Percentiles rank a stretch among this genome's conserved stretches.
phyloP scores from a whole-genome alignment of 2,113 vertebrate genomes.

The Pycnonotus jocosus region DNA sequence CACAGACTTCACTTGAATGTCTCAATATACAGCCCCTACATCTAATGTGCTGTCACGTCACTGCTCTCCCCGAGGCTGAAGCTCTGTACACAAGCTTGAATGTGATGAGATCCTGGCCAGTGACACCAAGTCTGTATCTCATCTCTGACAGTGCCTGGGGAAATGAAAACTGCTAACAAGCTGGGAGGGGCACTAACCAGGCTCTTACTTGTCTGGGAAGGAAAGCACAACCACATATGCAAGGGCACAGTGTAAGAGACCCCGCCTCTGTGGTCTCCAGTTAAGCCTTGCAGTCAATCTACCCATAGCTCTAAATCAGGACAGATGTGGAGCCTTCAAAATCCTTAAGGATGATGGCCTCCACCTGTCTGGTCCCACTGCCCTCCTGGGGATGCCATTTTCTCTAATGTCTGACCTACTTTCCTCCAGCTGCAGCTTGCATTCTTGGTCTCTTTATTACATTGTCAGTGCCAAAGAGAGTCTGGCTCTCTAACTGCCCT shows the following conservation, averaged over 20 bases:
- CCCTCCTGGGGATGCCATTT: background rate
- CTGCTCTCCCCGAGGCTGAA: background rate
- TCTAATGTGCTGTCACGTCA: background rate
- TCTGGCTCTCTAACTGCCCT: background rate
- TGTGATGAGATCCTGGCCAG: background rate
- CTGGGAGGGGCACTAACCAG: background rate
- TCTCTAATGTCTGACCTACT: background rate
- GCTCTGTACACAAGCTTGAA: background rate
- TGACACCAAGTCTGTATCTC: background rate
- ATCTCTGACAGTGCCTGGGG: background rate
- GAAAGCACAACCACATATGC: background rate
- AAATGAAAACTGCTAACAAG: background rate
- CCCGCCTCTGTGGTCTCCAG: accelerated
- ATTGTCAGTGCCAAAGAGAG: background rate
- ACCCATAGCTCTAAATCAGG: background rate
- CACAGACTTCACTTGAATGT: background rate
- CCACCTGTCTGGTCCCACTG: background rate
- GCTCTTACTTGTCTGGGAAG: background rate
- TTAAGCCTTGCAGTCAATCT: background rate
- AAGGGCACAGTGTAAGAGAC: background rate
- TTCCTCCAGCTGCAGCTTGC: background rate
- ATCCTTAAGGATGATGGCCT: background rate
- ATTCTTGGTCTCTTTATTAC: background rate
- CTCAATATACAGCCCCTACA: background rate
- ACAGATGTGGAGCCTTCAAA: background rate